Conservation (phyloP, 2,113 vertebrate species). For the Oriolus oriolus region DNA sequence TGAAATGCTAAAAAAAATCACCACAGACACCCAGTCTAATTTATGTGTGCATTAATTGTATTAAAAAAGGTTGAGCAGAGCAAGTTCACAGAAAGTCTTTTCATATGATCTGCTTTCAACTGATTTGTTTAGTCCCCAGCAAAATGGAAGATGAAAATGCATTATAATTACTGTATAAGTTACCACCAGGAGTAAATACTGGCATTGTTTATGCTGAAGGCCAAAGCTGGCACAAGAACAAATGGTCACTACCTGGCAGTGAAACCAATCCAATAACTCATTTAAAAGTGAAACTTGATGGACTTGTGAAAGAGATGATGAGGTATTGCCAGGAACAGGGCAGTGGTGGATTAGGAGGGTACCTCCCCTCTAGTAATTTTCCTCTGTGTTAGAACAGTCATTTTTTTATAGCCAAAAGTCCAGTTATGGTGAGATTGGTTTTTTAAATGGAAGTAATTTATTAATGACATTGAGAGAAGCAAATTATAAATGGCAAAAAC, state of each 20-base stretch:
- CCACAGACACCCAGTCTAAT: background rate
- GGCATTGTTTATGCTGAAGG: slow-evolving; percentile 10
- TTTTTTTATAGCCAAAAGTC: slow-evolving; percentile 5
- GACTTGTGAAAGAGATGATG: background rate
- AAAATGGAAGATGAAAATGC: slow-evolving; percentile 1
- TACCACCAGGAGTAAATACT: background rate
- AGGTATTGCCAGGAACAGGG: background rate
- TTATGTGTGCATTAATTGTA: background rate
- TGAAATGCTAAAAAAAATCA: background rate
- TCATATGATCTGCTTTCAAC: background rate
- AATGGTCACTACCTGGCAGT: slow-evolving; percentile 1
- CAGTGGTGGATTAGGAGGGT: background rate
- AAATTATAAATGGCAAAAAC: background rate
- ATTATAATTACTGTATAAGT: slow-evolving; percentile 21
- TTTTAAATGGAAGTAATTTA: slow-evolving; percentile 37
- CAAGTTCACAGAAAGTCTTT: background rate
- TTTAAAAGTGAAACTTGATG: slow-evolving; percentile 34
- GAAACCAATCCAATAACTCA: slow-evolving; percentile 18
- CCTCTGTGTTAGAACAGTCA: background rate
- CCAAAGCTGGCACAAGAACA: slow-evolving; percentile 24
- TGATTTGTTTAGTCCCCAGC: background rate
- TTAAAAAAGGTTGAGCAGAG: background rate
- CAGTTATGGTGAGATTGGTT: background rate
- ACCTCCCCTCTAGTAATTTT: background rate
- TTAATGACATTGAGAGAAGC: background rate